Conservation (phyloP, 1,140 invertebrate species). For the Linepithema humile region DNA sequence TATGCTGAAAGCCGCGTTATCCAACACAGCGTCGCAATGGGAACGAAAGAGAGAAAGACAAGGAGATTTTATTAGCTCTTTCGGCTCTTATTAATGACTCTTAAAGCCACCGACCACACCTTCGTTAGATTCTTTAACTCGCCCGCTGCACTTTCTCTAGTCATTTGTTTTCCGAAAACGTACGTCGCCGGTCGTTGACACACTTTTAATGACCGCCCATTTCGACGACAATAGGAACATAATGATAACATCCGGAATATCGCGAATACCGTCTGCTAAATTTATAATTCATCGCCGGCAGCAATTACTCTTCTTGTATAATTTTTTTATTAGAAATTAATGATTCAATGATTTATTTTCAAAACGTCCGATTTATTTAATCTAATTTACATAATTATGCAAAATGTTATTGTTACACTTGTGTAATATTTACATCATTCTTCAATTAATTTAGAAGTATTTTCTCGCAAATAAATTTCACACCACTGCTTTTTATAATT, state of each 20-base stretch:
- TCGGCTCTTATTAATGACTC: conserved; percentile 12
- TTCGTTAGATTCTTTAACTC: conserved; percentile 66
- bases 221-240: conserved; percentile 30
- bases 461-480: not conserved
- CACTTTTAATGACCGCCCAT: conserved; percentile 52
- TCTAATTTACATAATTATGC: not conserved
- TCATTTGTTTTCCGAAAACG: conserved; percentile 72
- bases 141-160: conserved; percentile 63
- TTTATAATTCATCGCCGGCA: not conserved
- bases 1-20: too few species aligned
- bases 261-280: not conserved
- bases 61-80: conserved; percentile 26
- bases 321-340: not conserved
- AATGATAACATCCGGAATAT: not conserved
- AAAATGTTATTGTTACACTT: not conserved
- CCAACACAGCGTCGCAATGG: not conserved
- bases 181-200: conserved; percentile 51
- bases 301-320: not conserved
- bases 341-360: not conserved
- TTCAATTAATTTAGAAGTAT: conserved; percentile 3
- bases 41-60: not conserved
- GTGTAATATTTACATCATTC: not conserved
- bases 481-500: not conserved
- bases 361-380: not conserved
- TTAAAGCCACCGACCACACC: conserved; percentile 52